Evolutionary conservation across 2,888 invertebrate species (phyloP), one percentile per base, ranked within the genome.

Genomic region (Napeogenes sylphis): DNA sequence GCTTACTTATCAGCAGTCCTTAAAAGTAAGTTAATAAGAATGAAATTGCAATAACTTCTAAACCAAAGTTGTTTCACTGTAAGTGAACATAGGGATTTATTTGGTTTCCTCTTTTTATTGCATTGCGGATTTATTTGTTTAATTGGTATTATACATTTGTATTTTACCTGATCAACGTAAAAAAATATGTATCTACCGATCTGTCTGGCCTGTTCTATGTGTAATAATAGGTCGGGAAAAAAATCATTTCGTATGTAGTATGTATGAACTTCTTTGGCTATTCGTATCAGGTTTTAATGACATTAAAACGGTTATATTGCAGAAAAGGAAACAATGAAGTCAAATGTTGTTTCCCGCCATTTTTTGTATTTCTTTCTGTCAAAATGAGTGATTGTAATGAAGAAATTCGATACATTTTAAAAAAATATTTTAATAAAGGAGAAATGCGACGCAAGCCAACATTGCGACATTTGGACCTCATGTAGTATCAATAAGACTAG

Each of bases 51-150:
- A n/a, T 61, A 14, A 54, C 51, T n/a, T 45, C 10, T 61, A 4
- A 46, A 35, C 35, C 32, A 33, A 53, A 21, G 45, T 46, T 58
- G 46, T 55, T 51, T 51, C 46, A 57, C 62, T 38, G 54, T 45
- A 61, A 51, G 51, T 47, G 45, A 57, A 45, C 32, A 14, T 35
- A 14, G 45, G 58, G 57, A 62, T 62, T 55, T 62, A 62, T 62
- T 55, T 58, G 57, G 46, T 54, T 42, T 55, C 14, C 14, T 55
- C 42, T 54, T 57, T 45, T 55, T 62, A 62, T 62, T 62, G 33
- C 54, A 58, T 62, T 57, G 55, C 62, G 58, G 58, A 58, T 58
- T 58, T 62, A 55, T 35, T 46, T 46, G 51, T 51, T 30, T 51
- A 51, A 51, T 51, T 51, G 51, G 6, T 12, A 51, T 51, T 12